phyloP scores from a whole-genome alignment of 1,140 invertebrate species.

The Argopecten irradians region DNA sequence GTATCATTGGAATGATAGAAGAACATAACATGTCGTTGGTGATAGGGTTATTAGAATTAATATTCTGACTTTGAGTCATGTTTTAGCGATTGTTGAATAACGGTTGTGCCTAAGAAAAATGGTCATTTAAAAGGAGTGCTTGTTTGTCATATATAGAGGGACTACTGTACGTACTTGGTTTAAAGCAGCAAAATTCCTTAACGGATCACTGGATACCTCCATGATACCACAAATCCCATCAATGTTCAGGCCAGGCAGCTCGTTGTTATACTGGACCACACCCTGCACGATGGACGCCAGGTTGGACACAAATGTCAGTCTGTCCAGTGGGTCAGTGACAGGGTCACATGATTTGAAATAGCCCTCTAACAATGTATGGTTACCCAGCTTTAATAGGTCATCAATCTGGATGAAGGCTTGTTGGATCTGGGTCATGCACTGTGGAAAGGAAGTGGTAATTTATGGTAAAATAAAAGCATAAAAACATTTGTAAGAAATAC shows the following conservation, averaged over 20 bases:
- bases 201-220: conserved; percentile 50
- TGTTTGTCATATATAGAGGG: no score
- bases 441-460: conserved; percentile 29
- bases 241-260: conserved; percentile 78
- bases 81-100: neutral
- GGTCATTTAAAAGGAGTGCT: no score
- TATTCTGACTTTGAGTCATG: no score
- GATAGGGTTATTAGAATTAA: no score
- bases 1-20: no score
- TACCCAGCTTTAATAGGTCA: conserved; percentile 40
- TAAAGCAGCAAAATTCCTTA: conserved; percentile 54
- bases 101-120: neutral
- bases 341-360: conserved; percentile 82
- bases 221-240: conserved; percentile 56
- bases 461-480: neutral
- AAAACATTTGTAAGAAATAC: no score
- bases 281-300: conserved; percentile 85
- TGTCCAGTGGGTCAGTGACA: conserved; percentile 77
- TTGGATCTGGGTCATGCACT: conserved; percentile 57
- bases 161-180: conserved; percentile 56
- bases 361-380: conserved; percentile 46
- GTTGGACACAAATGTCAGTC: conserved; percentile 87
- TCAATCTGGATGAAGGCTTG: conserved; percentile 60
- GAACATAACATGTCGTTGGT: no score
- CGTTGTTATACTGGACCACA: conserved; percentile 95